Evolutionary conservation across 2,888 invertebrate genomes (phyloP).

Genomic region (Cataglyphis cursor): DNA sequence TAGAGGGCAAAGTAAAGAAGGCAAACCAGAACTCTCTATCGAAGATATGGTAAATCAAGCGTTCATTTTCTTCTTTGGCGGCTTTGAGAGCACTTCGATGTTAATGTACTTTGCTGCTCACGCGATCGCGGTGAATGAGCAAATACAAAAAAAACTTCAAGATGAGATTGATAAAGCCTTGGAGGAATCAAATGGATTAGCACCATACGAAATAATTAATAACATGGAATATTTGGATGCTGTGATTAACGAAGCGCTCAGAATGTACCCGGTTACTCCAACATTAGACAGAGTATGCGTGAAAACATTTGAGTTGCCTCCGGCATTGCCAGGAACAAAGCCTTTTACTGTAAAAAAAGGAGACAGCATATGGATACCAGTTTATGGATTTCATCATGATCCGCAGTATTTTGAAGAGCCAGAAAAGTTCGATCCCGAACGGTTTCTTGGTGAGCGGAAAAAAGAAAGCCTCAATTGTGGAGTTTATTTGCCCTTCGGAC

Average conservation of each 20-base stretch:
- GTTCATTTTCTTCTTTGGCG: conserved; percentile 68
- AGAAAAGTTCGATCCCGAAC: conserved; percentile 84
- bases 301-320: conserved; percentile 79
- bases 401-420: conserved; percentile 84
- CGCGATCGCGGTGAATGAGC: conserved; percentile 82
- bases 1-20: conserved; percentile 54
- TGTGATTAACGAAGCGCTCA: conserved; percentile 84
- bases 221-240: conserved; percentile 88
- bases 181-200: conserved; percentile 73
- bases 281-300: conserved; percentile 80
- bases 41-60: conserved; percentile 87
- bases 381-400: conserved; percentile 82
- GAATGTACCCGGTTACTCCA: conserved; percentile 76
- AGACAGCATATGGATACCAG: conserved; percentile 78
- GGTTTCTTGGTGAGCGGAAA: conserved; percentile 79
- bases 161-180: conserved; percentile 79
- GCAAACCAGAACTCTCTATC: conserved; percentile 61
- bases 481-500: conserved; percentile 76
- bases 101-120: conserved; percentile 76
- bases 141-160: conserved; percentile 86
- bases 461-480: conserved; percentile 7
- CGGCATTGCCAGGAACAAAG: conserved; percentile 77
- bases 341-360: conserved; percentile 80
- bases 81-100: conserved; percentile 76
- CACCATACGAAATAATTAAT: conserved; percentile 85